Evolutionary conservation across 2,113 vertebrate genomes (phyloP).

Genomic region (Leptobrachium leishanense): DNA sequence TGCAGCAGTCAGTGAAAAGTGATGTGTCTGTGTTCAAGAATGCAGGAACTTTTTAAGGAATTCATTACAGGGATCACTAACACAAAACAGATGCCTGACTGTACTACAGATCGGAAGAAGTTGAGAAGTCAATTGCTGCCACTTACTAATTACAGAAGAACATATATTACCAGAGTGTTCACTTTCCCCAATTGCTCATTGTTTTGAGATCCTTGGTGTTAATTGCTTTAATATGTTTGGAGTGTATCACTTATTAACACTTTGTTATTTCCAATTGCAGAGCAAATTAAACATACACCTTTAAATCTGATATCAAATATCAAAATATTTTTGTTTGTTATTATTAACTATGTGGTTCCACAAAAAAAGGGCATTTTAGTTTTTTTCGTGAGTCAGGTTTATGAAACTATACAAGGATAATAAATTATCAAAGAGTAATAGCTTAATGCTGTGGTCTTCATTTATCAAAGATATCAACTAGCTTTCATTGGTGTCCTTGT

Average conservation of each 20-base stretch:
- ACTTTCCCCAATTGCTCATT: slow-evolving; percentile 4
- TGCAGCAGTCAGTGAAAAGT: slow-evolving; percentile 9
- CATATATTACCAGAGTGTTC: background rate
- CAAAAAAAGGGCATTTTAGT: too few relatives aligned
- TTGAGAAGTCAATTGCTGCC: slow-evolving; percentile 15
- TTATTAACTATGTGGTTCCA: too few relatives aligned
- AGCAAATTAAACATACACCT: too few relatives aligned
- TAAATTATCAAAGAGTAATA: too few relatives aligned
- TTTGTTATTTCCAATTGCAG: background rate
- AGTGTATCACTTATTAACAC: background rate
- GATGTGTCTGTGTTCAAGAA: slow-evolving; percentile 21
- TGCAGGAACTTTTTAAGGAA: slow-evolving; percentile 15
- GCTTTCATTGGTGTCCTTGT: too few relatives aligned
- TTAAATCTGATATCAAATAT: too few relatives aligned
- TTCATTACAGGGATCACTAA: slow-evolving; percentile 10
- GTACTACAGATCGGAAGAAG: slow-evolving; percentile 18
- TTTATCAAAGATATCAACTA: too few relatives aligned
- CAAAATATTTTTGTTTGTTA: too few relatives aligned
- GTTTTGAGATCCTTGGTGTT: background rate
- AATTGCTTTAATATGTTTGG: background rate
- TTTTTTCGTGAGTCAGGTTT: too few relatives aligned
- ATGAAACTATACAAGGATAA: too few relatives aligned
- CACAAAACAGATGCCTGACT: slow-evolving; percentile 28
- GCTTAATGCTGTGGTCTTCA: too few relatives aligned
- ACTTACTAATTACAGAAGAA: slow-evolving; percentile 14